phyloP scores from a whole-genome alignment of 2,797 vertebrate species.

The Ambastaia sidthimunki region DNA sequence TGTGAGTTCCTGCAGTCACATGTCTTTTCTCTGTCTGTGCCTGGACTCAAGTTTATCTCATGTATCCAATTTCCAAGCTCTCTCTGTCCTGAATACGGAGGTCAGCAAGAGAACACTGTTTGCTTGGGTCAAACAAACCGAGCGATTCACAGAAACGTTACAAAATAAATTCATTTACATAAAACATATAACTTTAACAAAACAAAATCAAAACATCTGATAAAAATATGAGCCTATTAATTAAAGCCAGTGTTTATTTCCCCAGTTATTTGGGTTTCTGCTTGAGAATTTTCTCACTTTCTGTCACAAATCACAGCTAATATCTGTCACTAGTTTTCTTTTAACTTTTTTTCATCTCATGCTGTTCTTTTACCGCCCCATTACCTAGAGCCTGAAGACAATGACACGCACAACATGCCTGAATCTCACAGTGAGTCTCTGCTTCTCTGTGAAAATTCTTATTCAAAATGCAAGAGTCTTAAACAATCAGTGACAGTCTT shows the following conservation, averaged over 20 bases:
- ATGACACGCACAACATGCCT: constrained; percentile 69
- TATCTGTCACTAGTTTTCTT: background rate
- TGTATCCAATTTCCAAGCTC: constrained; percentile 54
- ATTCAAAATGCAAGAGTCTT: background rate
- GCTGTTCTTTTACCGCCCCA: background rate
- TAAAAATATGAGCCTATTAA: background rate
- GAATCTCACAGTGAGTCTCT: constrained; percentile 66
- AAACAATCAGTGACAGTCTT: constrained; percentile 24
- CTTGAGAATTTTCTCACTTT: background rate
- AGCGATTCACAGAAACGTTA: background rate
- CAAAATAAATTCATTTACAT: background rate
- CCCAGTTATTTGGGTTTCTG: background rate
- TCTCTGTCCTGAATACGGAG: constrained; percentile 43
- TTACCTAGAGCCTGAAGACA: constrained; percentile 62
- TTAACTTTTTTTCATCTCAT: constrained; percentile 5
- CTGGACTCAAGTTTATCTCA: constrained; percentile 50
- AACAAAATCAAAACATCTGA: background rate
- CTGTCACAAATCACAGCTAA: constrained; percentile 5
- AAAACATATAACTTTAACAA: background rate
- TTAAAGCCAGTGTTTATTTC: constrained; percentile 6
- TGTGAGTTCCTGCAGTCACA: constrained; percentile 72
- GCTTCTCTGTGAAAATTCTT: constrained; percentile 30
- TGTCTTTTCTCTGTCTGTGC: constrained; percentile 63
- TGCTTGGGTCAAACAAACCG: background rate
- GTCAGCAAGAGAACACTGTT: constrained; percentile 30